Percentiles rank a stretch among this genome's conserved stretches.
phyloP scores from a whole-genome alignment of 2,888 invertebrate genomes.

The Tyria jacobaeae region DNA sequence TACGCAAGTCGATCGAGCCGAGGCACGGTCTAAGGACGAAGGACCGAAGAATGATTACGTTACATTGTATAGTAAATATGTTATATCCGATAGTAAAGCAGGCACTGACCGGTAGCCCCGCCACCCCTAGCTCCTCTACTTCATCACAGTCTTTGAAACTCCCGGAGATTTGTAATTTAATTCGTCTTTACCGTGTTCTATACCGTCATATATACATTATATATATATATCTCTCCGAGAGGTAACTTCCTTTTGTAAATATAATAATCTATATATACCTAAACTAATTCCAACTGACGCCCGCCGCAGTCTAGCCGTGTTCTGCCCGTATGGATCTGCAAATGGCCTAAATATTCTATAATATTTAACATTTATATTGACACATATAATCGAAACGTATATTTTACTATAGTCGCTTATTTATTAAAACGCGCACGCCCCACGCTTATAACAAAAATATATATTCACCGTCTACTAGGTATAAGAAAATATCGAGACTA shows the following conservation, averaged over 20 bases:
- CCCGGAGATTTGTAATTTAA: conserved; percentile 28
- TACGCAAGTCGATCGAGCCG: conserved; percentile 21
- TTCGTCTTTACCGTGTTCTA: conserved; percentile 35
- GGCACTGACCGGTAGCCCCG: conserved; percentile 39
- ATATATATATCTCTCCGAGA: conserved; percentile 37
- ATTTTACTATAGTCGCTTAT: conserved; percentile 30
- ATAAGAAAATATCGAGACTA: conserved; percentile 35
- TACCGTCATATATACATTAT: conserved; percentile 10
- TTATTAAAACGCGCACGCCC: conserved; percentile 29
- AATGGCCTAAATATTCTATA: conserved; percentile 44
- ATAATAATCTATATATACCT: conserved; percentile 40
- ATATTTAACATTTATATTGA: conserved; percentile 56
- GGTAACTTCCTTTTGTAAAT: conserved; percentile 52
- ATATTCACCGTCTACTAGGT: conserved; percentile 40
- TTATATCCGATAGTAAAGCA: conserved; percentile 41
- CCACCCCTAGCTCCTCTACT: conserved; percentile 13
- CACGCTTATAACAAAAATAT: conserved; percentile 53
- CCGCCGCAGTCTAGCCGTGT: no score
- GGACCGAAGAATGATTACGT: conserved; percentile 22
- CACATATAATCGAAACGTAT: conserved; percentile 36
- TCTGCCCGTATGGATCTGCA: background rate
- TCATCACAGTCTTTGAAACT: conserved; percentile 55
- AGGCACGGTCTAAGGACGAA: conserved; percentile 14
- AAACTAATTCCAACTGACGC: conserved; percentile 36
- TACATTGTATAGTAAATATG: conserved; percentile 32